Percentiles rank a stretch among this genome's conserved stretches.
These are phyloP conservation scores for Stigmatopora nigra DNA, from an alignment of 2,113 vertebrate species.

Conservation along the genomic window DNA sequence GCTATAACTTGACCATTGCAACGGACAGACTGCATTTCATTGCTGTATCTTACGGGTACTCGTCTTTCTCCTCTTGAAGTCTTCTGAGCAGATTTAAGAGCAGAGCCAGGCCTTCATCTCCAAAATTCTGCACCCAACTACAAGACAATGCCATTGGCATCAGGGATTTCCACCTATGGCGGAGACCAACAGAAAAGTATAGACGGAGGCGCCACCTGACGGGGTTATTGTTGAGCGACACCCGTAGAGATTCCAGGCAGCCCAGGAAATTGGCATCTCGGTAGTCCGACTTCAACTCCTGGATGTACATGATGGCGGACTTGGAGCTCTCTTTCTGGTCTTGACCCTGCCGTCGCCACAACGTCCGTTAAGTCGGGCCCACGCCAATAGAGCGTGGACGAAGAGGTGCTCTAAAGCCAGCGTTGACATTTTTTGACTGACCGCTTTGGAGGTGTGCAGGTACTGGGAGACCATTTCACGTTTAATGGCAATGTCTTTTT, in stretches of 20 bases:
- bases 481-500: constrained; percentile 78
- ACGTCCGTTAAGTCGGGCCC: too few relatives aligned
- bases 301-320: constrained; percentile 83
- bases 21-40: background rate
- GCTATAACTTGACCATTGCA: too few relatives aligned
- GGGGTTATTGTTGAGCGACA: constrained; percentile 89
- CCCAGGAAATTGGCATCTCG: constrained; percentile 72
- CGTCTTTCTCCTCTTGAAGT: constrained; percentile 80
- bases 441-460: constrained; percentile 78
- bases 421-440: constrained; percentile 55
- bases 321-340: constrained; percentile 80
- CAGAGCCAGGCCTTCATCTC: constrained; percentile 76
- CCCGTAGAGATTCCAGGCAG: constrained; percentile 83
- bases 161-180: background rate
- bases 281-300: constrained; percentile 78
- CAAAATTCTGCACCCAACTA: constrained; percentile 92
- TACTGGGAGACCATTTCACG: constrained; percentile 85
- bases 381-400: too few relatives aligned
- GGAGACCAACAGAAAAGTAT: background rate
- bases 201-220: constrained; percentile 74
- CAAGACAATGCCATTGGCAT: constrained; percentile 12
- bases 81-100: constrained; percentile 75
- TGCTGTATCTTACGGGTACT: constrained; percentile 67
- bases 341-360: constrained; percentile 68
- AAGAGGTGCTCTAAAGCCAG: too few relatives aligned